phyloP scores from a whole-genome alignment of 2,113 vertebrate species.

The Pycnonotus jocosus region DNA sequence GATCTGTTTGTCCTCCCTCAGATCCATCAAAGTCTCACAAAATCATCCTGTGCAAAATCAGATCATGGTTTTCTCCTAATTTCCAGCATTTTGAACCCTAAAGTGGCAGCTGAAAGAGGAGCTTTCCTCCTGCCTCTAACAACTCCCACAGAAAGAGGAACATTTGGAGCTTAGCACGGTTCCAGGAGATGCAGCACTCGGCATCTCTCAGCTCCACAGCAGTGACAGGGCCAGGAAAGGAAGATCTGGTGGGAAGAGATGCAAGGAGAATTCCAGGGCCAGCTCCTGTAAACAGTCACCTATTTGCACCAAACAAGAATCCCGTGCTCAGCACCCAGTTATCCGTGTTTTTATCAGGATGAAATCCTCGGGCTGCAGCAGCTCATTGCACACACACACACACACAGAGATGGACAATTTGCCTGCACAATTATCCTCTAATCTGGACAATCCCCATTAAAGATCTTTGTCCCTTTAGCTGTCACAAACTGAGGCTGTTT shows the following conservation, averaged over 20 bases:
- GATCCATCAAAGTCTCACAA: background rate
- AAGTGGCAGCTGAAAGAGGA: background rate
- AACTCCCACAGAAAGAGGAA: slow-evolving; percentile 10
- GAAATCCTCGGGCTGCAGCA: background rate
- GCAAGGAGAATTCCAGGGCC: background rate
- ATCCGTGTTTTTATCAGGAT: background rate
- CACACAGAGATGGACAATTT: background rate
- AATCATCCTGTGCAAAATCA: background rate
- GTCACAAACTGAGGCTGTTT: background rate
- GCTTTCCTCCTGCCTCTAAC: background rate
- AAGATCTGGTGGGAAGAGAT: background rate
- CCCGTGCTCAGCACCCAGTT: background rate
- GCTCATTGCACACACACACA: background rate
- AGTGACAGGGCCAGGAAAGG: background rate
- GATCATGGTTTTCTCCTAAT: background rate
- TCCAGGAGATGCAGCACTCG: background rate
- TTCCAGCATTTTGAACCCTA: background rate
- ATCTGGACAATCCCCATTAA: background rate
- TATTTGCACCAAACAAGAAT: background rate
- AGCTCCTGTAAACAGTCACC: background rate
- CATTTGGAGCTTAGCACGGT: background rate
- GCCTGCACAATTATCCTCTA: background rate
- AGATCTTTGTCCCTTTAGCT: background rate
- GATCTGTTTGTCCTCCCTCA: background rate
- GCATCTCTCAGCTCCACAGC: background rate